Percentiles rank a stretch among this genome's conserved stretches.
Conservation (phyloP, 1,140 invertebrate species). For the Apis mellifera region DNA sequence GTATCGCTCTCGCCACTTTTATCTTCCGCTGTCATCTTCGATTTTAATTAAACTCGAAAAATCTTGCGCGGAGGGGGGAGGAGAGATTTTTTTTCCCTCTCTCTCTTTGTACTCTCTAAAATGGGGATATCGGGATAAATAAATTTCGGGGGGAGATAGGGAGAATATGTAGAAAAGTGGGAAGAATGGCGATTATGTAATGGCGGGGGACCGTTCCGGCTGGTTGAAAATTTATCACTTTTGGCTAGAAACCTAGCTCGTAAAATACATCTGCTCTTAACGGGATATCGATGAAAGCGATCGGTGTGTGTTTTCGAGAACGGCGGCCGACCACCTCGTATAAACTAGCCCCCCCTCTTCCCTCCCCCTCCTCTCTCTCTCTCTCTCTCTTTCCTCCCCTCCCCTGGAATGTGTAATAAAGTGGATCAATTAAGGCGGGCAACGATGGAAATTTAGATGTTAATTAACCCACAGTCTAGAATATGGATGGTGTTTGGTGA, state of each 20-base stretch:
- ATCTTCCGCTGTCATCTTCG: constrained; percentile 30
- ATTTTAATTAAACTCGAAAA: constrained; percentile 42
- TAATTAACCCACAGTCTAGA: constrained; percentile 32
- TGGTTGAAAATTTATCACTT: constrained; percentile 49
- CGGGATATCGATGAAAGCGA: constrained; percentile 47
- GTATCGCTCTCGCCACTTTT: constrained; percentile 35
- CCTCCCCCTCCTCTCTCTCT: not conserved
- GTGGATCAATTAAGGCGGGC: constrained; percentile 49
- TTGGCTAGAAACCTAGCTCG: constrained; percentile 26
- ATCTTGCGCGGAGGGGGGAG: not conserved
- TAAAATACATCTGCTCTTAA: constrained; percentile 50
- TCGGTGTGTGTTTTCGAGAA: constrained; percentile 39
- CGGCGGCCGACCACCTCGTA: constrained; percentile 6
- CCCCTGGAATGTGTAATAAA: constrained; percentile 37
- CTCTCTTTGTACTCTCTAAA: not conserved
- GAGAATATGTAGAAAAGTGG: not conserved
- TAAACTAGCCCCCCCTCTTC: not conserved
- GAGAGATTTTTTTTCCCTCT: no score
- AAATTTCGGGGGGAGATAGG: not conserved
- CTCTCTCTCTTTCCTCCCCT: not conserved
- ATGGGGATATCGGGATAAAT: no score
- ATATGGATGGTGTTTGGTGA: constrained; percentile 39
- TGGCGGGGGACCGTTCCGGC: constrained; percentile 10
- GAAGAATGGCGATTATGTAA: constrained; percentile 26
- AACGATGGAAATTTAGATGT: constrained; percentile 46